A percentile compares a stretch with the other conserved stretches of the same genome.
Conservation (phyloP, 1,140 invertebrate genomes). For the Drosophila melanogaster region DNA sequence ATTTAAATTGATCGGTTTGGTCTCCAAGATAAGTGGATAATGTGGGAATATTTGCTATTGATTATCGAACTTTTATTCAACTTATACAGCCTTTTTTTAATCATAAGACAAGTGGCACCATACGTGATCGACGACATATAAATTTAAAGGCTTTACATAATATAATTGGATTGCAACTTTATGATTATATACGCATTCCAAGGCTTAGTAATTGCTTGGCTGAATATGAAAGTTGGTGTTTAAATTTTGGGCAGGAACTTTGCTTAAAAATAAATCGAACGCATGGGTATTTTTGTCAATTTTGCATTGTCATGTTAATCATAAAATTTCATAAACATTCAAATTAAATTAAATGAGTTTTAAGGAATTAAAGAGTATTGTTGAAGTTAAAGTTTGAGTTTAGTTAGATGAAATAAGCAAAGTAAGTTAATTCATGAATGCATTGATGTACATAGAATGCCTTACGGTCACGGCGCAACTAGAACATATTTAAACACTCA, state of each 20-base stretch:
- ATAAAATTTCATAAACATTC: background rate
- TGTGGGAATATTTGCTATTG: constrained; percentile 3
- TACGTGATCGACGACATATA: background rate
- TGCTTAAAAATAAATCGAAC: background rate
- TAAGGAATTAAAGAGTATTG: too few species aligned
- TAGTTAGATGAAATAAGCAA: too few species aligned
- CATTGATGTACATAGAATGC: too few species aligned
- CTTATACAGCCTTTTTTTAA: background rate
- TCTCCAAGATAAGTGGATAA: constrained; percentile 12
- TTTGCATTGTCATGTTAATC: background rate
- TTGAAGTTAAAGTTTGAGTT: too few species aligned
- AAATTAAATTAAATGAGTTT: too few species aligned
- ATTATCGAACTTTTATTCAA: background rate
- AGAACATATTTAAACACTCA: background rate
- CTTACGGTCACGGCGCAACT: too few species aligned
- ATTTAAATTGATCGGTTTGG: constrained; percentile 8
- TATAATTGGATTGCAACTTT: background rate
- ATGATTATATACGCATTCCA: background rate
- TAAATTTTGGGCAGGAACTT: background rate
- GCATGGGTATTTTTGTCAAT: background rate
- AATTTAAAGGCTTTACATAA: background rate
- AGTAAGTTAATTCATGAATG: too few species aligned
- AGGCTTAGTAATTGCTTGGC: background rate
- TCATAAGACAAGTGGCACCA: background rate
- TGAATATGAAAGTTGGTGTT: background rate